Evolutionary conservation across 2,113 vertebrate species (phyloP).

Genomic region (Ondatra zibethicus): DNA sequence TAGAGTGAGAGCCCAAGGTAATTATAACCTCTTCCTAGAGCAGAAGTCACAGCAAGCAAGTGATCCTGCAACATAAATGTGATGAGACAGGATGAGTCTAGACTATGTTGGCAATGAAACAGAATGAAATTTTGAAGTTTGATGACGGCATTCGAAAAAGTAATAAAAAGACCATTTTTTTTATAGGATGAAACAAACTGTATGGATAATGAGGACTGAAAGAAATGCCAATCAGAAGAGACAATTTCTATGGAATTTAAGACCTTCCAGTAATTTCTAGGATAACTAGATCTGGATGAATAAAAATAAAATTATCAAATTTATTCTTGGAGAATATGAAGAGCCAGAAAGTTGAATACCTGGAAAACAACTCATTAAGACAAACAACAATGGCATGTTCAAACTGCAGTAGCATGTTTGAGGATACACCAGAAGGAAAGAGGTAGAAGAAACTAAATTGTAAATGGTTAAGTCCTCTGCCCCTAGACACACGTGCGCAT

Average conservation of each 20-base stretch:
- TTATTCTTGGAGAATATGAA: not conserved
- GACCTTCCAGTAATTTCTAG: not conserved
- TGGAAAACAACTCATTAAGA: not conserved
- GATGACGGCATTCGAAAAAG: not conserved
- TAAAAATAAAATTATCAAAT: not conserved
- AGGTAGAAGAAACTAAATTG: not conserved
- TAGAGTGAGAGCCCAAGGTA: not conserved
- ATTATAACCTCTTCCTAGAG: not conserved
- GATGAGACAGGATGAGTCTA: not conserved
- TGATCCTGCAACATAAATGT: not conserved
- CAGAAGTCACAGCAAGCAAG: not conserved
- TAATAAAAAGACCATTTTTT: not conserved
- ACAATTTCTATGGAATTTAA: not conserved
- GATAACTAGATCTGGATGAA: not conserved
- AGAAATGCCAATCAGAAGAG: not conserved
- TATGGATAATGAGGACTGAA: not conserved
- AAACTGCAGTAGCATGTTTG: not conserved
- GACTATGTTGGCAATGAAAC: not conserved
- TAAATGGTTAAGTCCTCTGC: not conserved
- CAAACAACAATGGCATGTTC: not conserved
- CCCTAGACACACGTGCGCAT: not conserved
- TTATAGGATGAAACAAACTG: not conserved
- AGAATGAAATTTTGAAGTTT: not conserved
- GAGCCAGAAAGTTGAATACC: not conserved
- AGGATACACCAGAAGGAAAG: not conserved